phyloP scores from a whole-genome alignment of 2,888 invertebrate species.

The Drepanosiphum platanoidis region DNA sequence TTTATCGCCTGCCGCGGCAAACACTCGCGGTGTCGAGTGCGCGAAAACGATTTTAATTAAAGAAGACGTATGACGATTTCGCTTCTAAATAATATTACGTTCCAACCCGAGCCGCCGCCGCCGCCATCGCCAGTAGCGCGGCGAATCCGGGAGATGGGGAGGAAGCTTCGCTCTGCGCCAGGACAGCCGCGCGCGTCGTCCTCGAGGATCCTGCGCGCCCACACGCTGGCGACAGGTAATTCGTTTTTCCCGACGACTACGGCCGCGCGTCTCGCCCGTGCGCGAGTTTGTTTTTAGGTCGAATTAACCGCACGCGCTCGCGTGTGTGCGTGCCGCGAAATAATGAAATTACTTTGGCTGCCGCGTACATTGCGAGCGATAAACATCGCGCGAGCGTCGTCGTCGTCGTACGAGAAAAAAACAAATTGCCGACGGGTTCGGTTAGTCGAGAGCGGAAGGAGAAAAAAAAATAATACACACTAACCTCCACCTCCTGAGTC shows the following conservation, averaged over 20 bases:
- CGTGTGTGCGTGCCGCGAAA: too few species aligned
- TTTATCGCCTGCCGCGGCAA: too few species aligned
- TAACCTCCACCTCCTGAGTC: slow-evolving; percentile 50
- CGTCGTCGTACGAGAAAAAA: not conserved
- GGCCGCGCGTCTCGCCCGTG: not conserved
- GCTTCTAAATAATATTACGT: not conserved
- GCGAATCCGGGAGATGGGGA: too few species aligned
- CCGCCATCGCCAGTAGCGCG: too few species aligned
- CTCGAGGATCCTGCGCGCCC: not conserved
- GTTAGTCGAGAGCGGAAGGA: too few species aligned
- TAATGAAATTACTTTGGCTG: slow-evolving; percentile 23
- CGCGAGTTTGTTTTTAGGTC: not conserved
- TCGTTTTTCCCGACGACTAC: slow-evolving; percentile 11
- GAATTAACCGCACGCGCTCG: slow-evolving; percentile 1
- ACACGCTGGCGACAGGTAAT: slow-evolving; percentile 31
- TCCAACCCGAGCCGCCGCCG: not conserved
- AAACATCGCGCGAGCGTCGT: not conserved
- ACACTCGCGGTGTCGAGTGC: not conserved
- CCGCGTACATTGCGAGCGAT: not conserved
- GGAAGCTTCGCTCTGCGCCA: too few species aligned
- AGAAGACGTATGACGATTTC: not conserved
- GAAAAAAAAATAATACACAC: not conserved
- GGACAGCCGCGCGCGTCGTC: not conserved
- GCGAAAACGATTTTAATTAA: slow-evolving; percentile 10
- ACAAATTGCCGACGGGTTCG: not conserved